Evolutionary conservation across 1,140 invertebrate genomes (phyloP), one percentile per base, ranked within the genome.

Genomic region (Trachymyrmex septentrionalis): DNA sequence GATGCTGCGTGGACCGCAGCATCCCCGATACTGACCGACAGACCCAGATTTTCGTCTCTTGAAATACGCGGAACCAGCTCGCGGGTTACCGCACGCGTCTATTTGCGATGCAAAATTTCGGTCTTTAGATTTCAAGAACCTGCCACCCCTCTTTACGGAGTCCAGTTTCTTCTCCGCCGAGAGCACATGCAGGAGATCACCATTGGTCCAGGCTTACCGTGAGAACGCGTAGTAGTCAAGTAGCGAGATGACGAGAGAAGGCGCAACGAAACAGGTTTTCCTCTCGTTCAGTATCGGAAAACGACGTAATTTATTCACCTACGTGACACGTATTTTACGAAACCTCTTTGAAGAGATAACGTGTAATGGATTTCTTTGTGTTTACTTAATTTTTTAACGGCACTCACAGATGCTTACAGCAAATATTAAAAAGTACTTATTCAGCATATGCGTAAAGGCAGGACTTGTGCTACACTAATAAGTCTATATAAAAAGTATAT

Each of bases 21-120:
- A 93, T 94, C 93, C 90, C 87, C 86, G 73, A 87, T 72, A 95
- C 94, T 95, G 94, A 93, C 88, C 76, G 69, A 86, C 87, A 90
- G 69, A 91, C 86, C 85, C 50, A 86, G 80, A 91, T 91, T 91
- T 90, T 82, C 80, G 75, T 75, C 86, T 86, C 88, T 88, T 86
- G 90, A 90, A 93, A 91, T 88, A 89, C 87, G 82, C 80, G 55
- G 64, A 93, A 94, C 93, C 91, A 92, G 92, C 94, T 93, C 90
- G 85, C 71, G 66, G 63, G 53, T 87, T 61, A 73, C 90, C 85
- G 69, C 64, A 76, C 69, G 61, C 38, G 34, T 34, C 77, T 2
- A 90, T 92, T 91, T 92, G 80, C 69, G 76, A 88, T 84, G 88
- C 82, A 91, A 85, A 92, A 90, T 90, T 92, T 93, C 90, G 78